phyloP scores from a whole-genome alignment of 1,140 invertebrate genomes.

The Rhagoletis pomonella region DNA sequence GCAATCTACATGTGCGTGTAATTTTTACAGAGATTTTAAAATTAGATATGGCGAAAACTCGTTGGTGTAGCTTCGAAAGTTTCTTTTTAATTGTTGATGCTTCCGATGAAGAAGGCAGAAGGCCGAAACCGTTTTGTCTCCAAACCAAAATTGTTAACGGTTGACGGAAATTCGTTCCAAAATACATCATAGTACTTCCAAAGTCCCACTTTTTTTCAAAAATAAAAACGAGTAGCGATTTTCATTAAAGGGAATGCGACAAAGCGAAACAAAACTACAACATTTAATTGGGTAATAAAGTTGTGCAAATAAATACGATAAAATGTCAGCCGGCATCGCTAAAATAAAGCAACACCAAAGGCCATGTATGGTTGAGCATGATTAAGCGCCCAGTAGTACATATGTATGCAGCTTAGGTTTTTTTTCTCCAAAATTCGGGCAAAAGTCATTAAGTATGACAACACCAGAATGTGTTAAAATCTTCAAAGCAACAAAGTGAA shows the following conservation, averaged over 20 bases:
- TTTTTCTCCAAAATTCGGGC: not conserved
- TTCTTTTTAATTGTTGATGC: too few relatives aligned
- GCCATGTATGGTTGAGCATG: not conserved
- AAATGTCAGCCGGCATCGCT: not conserved
- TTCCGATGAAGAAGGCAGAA: too few relatives aligned
- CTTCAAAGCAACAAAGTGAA: not conserved
- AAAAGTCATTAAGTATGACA: slow-evolving; percentile 31
- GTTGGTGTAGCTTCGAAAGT: too few relatives aligned
- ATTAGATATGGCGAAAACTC: too few relatives aligned
- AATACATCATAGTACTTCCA: too few relatives aligned
- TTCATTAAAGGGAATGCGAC: not conserved
- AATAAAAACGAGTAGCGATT: not conserved
- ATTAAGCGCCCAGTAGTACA: not conserved
- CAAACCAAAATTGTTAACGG: too few relatives aligned
- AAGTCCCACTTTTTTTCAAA: too few relatives aligned
- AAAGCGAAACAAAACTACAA: not conserved
- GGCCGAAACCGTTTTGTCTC: too few relatives aligned
- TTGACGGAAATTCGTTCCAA: too few relatives aligned
- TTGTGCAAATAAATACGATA: slow-evolving; percentile 10
- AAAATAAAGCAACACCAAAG: not conserved
- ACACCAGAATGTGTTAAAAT: slow-evolving; percentile 37
- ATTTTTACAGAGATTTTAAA: too few relatives aligned
- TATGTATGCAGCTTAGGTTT: not conserved
- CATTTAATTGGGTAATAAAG: slow-evolving; percentile 9
- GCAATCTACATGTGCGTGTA: too few relatives aligned